Percentiles rank a stretch among this genome's conserved stretches.
Conservation (phyloP, 2,797 vertebrate genomes). For the Moxostoma hubbsi region DNA sequence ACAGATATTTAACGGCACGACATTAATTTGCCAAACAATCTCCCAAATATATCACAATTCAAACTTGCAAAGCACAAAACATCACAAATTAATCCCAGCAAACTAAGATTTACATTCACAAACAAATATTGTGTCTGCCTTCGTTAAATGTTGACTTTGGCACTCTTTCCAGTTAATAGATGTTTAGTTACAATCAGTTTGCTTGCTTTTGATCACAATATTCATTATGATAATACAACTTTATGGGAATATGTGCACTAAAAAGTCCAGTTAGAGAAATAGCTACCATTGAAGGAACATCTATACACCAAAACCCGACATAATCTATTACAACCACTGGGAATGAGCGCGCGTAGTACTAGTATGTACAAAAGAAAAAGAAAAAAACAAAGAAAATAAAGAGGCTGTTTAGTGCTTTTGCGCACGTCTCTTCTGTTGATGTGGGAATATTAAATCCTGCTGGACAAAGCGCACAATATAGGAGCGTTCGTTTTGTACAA, state of each 20-base stretch:
- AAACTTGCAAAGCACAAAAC: constrained; percentile 98
- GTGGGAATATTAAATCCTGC: constrained; percentile 63
- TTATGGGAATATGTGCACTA: constrained; percentile 87
- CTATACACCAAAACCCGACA: constrained; percentile 91
- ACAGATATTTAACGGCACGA: constrained; percentile 92
- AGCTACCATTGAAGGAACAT: constrained; percentile 93
- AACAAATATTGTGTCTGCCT: constrained; percentile 86
- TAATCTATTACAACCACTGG: constrained; percentile 81
- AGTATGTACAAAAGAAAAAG: constrained; percentile 32
- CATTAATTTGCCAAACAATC: constrained; percentile 93
- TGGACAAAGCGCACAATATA: constrained; percentile 62
- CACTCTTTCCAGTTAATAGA: constrained; percentile 95
- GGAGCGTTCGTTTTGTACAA: constrained; percentile 66
- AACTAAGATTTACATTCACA: constrained; percentile 99
- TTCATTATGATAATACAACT: constrained; percentile 93
- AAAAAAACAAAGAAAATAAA: no score
- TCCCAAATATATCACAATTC: constrained; percentile 96
- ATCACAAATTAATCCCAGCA: constrained; percentile 97
- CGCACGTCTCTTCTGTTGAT: constrained; percentile 75
- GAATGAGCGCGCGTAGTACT: constrained; percentile 45
- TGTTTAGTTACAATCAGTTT: constrained; percentile 98
- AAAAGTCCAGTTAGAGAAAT: constrained; percentile 83
- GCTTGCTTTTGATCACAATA: constrained; percentile 95
- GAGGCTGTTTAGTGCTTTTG: constrained; percentile 34
- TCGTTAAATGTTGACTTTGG: constrained; percentile 96